Percentiles rank a stretch among this genome's conserved stretches.
Conservation (phyloP, 2,888 invertebrate genomes). For the Mythimna vitellina region DNA sequence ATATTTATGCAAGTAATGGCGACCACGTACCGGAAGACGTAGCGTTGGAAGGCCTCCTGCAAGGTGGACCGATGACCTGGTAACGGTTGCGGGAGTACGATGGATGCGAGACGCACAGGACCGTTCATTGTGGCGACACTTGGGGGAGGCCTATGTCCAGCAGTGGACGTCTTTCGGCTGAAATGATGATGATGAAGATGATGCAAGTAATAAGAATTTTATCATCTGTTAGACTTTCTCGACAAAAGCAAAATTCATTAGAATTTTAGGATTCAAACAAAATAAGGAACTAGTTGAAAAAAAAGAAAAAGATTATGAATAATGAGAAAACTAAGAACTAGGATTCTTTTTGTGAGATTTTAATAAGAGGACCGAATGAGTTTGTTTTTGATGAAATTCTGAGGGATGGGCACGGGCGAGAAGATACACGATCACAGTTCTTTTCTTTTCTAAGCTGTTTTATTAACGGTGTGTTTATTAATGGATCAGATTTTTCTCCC, state of each 20-base stretch:
- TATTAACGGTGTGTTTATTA: background rate
- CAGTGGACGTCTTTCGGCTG: too few relatives aligned
- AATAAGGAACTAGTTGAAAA: background rate
- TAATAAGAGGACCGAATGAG: background rate
- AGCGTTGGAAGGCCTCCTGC: too few relatives aligned
- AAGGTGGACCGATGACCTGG: too few relatives aligned
- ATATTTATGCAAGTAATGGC: too few relatives aligned
- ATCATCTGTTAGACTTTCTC: background rate
- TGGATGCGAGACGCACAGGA: too few relatives aligned
- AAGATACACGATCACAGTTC: background rate
- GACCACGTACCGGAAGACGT: too few relatives aligned
- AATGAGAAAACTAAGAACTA: background rate
- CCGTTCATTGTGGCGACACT: too few relatives aligned
- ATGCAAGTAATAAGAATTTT: background rate
- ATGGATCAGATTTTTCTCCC: slow-evolving; percentile 13
- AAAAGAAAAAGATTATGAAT: background rate
- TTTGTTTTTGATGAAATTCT: background rate
- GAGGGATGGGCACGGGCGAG: background rate
- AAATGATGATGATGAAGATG: too few relatives aligned
- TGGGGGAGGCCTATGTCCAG: too few relatives aligned
- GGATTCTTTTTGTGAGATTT: background rate
- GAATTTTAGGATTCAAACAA: too few relatives aligned
- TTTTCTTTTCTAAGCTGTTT: background rate
- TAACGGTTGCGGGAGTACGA: too few relatives aligned
- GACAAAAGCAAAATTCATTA: too few relatives aligned